These are phyloP conservation scores for Mus musculus DNA, from an alignment of 2,113 vertebrate species.

Conservation along the genomic window DNA sequence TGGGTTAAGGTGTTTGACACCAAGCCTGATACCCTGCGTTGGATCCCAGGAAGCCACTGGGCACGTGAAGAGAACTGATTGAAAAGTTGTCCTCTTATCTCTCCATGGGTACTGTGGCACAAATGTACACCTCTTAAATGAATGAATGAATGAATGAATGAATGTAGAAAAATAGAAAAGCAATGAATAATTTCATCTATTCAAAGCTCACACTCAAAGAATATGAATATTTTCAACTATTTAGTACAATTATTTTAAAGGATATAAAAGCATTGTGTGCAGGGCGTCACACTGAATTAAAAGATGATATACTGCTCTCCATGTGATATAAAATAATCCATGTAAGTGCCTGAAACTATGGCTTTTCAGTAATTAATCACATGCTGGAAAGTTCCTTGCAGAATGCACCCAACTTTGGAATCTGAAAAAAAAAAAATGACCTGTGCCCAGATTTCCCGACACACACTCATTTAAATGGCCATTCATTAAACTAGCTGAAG, in stretches of 20 bases:
- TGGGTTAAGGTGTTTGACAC: background rate
- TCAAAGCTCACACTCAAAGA: constrained; percentile 85
- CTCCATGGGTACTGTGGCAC: background rate
- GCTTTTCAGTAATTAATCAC: constrained; percentile 81
- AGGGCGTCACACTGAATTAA: constrained; percentile 83
- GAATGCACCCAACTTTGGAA: constrained; percentile 66
- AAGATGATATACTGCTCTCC: constrained; percentile 82
- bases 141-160: background rate
- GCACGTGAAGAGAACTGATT: background rate
- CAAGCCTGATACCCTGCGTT: background rate
- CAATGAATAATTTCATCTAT: constrained; percentile 76
- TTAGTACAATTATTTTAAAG: constrained; percentile 85
- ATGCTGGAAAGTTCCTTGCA: constrained; percentile 82
- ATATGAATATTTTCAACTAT: constrained; percentile 83
- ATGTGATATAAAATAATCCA: constrained; percentile 83
- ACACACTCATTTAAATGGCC: constrained; percentile 47
- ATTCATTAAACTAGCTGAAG: background rate
- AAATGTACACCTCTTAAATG: background rate
- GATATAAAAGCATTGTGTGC: constrained; percentile 84
- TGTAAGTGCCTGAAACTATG: constrained; percentile 77
- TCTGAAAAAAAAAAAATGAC: constrained; percentile 43
- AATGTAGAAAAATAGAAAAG: background rate
- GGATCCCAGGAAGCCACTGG: background rate
- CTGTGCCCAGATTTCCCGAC: constrained; percentile 66
- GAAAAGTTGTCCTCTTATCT: background rate